These are phyloP conservation scores for Lontra canadensis DNA, from an alignment of 2,113 vertebrate genomes.

Conservation along the genomic window DNA sequence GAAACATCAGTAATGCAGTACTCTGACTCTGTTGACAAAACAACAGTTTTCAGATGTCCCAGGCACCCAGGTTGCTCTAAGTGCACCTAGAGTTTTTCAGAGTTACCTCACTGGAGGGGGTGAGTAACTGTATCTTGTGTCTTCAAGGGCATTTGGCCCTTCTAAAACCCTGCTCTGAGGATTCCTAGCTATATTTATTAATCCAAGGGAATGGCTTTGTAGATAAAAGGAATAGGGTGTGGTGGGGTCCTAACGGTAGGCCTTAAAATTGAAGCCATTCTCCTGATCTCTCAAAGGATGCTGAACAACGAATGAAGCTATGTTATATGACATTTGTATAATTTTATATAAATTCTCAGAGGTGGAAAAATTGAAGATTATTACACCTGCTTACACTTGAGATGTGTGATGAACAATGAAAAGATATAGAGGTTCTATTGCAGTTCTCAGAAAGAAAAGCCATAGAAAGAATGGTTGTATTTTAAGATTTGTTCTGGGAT, in stretches of 20 bases:
- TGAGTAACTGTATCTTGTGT: background rate
- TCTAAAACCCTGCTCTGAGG: background rate
- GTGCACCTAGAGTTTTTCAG: background rate
- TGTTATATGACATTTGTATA: background rate
- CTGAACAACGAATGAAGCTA: background rate
- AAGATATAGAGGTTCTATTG: background rate
- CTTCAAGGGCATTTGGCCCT: background rate
- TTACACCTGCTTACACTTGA: background rate
- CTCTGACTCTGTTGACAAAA: background rate
- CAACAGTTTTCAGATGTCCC: background rate
- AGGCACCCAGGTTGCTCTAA: background rate
- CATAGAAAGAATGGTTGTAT: background rate
- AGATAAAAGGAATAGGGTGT: background rate
- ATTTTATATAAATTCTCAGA: background rate
- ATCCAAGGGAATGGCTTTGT: background rate
- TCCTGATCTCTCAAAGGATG: background rate
- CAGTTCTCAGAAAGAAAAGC: constrained; percentile 14
- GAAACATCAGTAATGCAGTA: background rate
- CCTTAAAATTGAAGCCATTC: background rate
- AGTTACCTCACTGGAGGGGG: background rate
- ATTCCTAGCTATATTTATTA: background rate
- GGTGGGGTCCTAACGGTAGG: background rate
- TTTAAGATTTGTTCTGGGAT: constrained; percentile 31
- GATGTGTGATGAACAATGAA: background rate
- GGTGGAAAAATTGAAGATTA: background rate